Evolutionary conservation across 2,113 vertebrate species (phyloP).

Genomic region (Dipodomys merriami): DNA sequence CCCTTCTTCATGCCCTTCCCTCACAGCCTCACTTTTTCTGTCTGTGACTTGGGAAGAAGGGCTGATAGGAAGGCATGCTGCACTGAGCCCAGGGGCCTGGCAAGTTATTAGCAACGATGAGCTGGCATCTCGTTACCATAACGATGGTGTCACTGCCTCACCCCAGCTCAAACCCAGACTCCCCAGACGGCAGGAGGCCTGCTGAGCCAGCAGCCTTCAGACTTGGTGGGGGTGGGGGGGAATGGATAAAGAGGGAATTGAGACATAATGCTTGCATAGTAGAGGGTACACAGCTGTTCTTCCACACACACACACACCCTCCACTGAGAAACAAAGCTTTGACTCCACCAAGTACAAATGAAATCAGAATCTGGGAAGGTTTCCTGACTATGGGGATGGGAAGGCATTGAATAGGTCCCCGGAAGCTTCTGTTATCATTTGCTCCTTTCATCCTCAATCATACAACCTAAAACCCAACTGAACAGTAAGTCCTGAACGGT

Average conservation of each 20-base stretch:
- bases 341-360: conserved; percentile 54
- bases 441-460: neutral
- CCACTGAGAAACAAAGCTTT: conserved; percentile 61
- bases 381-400: conserved; percentile 41
- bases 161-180: conserved; percentile 82
- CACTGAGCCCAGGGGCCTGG: conserved; percentile 69
- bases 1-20: neutral
- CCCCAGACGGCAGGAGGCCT: conserved; percentile 80
- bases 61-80: conserved; percentile 35
- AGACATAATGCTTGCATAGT: conserved; percentile 61
- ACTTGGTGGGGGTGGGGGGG: conserved; percentile 15
- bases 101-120: conserved; percentile 81
- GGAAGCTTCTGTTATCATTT: conserved; percentile 17
- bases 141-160: conserved; percentile 78
- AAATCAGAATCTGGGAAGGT: conserved; percentile 64
- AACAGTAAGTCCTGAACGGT: neutral
- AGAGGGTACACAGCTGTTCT: conserved; percentile 70
- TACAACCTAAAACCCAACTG: conserved; percentile 4
- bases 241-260: conserved; percentile 56
- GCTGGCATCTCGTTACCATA: conserved; percentile 82
- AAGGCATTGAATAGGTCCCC: conserved; percentile 45
- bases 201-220: conserved; percentile 80
- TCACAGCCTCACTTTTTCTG: conserved; percentile 76
- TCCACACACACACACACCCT: conserved; percentile 5
- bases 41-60: conserved; percentile 77